Evolutionary conservation across 2,888 invertebrate species (phyloP), one percentile per base, ranked within the genome.

Genomic region (Xanthorhoe designata): DNA sequence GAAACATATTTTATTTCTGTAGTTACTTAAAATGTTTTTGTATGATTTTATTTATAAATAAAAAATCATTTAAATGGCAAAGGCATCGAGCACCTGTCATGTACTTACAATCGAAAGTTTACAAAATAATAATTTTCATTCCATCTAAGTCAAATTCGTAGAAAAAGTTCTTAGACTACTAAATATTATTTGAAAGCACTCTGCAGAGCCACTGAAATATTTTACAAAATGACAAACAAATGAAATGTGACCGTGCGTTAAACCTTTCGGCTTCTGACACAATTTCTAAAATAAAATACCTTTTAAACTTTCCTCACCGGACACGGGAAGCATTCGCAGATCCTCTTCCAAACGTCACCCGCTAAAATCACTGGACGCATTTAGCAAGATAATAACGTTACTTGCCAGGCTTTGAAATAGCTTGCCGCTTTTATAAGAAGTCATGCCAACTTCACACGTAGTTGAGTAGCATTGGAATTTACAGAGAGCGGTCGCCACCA

Each of bases 391-490:
- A 72, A 73, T 47, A 65, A 64, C 49, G 57, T 64, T 70, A 71
- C 62, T 59, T 59, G 18, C 50, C 53, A 62, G 69, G 69, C 68
- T 66, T 63, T 64, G 42, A 66, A 66, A 62, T 64, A 65, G 60
- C 64, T 65, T 59, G 66, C n/a, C 59, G 57, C 62, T 68, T 70
- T 66, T 54, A 57, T 68, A 64, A 55, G 62, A 63, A 24, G 47
- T 10, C 19, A 61, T 69, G 69, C 68, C 71, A 69, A 70, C 67
- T 66, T 68, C 62, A 61, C 63, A 66, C 67, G 62, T 67, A 65
- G 45, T 47, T 50, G 57, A 52, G 58, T 58, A 66, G 72, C 74
- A 73, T 71, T 76, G 73, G 75, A 70, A 63, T 70, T 64, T 72
- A 75, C 75, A 70, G 61, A 62, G 68, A 66, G 59, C 29, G 49